Evolutionary conservation across 2,113 vertebrate genomes (phyloP).

Genomic region (Plecotus auritus): DNA sequence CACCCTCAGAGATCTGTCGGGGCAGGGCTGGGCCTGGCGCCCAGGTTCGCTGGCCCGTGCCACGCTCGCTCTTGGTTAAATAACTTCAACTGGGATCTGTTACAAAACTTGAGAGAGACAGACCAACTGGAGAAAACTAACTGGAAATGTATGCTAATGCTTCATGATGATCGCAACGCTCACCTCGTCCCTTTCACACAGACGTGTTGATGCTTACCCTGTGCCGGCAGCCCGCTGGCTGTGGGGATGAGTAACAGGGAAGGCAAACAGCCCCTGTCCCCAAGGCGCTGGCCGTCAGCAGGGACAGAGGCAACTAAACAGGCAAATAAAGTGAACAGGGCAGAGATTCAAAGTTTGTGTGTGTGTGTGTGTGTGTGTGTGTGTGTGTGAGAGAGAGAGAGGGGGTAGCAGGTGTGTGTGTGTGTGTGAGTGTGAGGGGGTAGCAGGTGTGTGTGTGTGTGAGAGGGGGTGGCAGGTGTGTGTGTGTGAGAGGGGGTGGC

Average conservation of each 20-base stretch:
- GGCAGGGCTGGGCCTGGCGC: neutral
- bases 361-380: neutral
- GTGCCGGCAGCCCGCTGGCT: neutral
- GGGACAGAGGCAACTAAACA: neutral
- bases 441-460: neutral
- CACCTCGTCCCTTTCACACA: neutral
- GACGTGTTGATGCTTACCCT: neutral
- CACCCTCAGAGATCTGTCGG: neutral
- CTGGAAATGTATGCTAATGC: neutral
- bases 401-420: too few relatives aligned
- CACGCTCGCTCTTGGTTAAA: neutral
- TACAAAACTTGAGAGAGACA: neutral
- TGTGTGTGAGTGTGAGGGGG: neutral
- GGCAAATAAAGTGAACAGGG: neutral
- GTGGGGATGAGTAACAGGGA: neutral
- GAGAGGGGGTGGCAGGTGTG: too few relatives aligned
- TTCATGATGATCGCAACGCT: neutral
- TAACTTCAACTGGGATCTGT: too few relatives aligned
- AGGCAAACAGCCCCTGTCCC: neutral
- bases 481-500: too few relatives aligned
- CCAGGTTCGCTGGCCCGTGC: too few relatives aligned
- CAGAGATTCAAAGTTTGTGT: neutral
- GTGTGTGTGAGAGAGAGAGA: too few relatives aligned
- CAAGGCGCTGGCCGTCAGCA: neutral
- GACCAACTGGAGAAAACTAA: neutral